Base-by-base conservation (phyloP, 2,113 vertebrate species). In the Sitta europaea region DNA sequence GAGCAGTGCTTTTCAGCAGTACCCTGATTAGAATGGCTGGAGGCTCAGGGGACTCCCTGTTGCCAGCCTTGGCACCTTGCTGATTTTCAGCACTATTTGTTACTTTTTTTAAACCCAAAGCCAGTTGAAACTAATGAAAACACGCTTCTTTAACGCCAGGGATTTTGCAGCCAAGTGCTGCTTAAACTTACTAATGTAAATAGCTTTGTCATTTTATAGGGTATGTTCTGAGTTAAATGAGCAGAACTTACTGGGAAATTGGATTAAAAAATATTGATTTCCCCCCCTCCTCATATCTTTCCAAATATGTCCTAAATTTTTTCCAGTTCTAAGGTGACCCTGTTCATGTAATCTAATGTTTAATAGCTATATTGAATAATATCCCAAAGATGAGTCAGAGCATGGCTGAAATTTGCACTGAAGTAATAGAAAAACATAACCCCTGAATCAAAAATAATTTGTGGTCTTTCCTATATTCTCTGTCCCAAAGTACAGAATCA, bases 101-200 rank as follows among this genome's bases (percentile, higher is more conserved):
- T 97, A 73, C 93, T 96, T 95, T 96, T 95, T 97, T 96, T 94
- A 95, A 96, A 95, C 87, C 9, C 54, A 76, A 91, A 96, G 93
- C 76, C 65, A 94, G 91, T 90, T 90, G 86, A 96, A 94, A 94
- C 66, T 90, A 88, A 95, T 95, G 86, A 96, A 96, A 96, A 96
- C 86, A 93, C 0, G 2, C 45, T 88, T 70, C 82, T 77, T 75
- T 57, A 90, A 63, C 73, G 88, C 85, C 86, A 92, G 75, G 40
- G 88, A 90, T 59, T 90, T 93, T 10, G 11, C 78, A 92, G 83
- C 88, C 90, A 92, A 93, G 86, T 9, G 7, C 75, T 48, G 59
- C 90, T 84, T 57, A 77, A 94, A 77, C 28, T 74, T n/a, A 53
- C 4, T 53, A 33, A 59, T 57, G 68, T 71, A 88, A 71, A 88